Percentiles rank a stretch among this genome's conserved stretches.
Evolutionary conservation across 2,797 vertebrate species (phyloP).

Genomic region (Bradypus variegatus): DNA sequence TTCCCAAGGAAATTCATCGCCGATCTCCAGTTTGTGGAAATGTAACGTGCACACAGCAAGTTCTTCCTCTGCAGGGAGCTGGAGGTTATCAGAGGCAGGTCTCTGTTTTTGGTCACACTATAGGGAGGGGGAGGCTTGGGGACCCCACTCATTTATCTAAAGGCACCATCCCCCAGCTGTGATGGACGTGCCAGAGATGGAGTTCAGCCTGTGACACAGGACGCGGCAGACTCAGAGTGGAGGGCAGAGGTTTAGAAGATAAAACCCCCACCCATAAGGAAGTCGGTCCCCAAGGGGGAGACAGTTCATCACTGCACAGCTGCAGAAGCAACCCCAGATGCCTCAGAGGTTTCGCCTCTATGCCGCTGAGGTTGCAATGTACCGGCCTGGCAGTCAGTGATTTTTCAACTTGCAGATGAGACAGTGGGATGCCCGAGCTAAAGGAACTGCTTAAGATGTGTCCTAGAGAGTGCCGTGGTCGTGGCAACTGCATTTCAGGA

Average conservation of each 20-base stretch:
- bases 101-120: neutral
- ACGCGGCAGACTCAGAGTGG: accelerated
- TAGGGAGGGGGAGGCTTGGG: neutral
- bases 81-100: too few species aligned
- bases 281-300: neutral
- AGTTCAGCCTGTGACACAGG: too few species aligned
- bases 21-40: neutral
- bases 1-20: neutral
- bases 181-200: neutral
- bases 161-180: too few species aligned
- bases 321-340: neutral
- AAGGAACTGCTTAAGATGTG: accelerated
- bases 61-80: neutral
- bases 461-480: accelerated
- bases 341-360: neutral
- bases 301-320: accelerated
- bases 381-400: too few species aligned
- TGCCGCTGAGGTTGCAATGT: neutral
- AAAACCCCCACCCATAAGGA: accelerated
- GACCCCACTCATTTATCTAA: neutral
- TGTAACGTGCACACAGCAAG: neutral
- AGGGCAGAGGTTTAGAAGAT: neutral
- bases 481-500: neutral
- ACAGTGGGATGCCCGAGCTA: neutral
- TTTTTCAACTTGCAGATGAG: neutral